Conservation (phyloP, 2,797 vertebrate species). For the Mallotus villosus region DNA sequence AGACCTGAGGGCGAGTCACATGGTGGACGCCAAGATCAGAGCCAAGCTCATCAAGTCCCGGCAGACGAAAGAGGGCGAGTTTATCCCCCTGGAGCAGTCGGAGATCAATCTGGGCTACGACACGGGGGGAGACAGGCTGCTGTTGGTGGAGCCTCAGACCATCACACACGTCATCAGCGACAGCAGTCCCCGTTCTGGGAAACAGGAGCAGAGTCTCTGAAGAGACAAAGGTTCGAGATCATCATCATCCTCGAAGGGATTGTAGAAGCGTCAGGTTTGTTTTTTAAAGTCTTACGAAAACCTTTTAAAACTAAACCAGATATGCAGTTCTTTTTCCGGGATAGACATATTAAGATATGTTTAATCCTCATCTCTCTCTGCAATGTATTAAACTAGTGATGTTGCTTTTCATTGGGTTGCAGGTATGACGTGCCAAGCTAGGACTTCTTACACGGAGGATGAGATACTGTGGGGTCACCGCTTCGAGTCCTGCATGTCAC, state of each 20-base stretch:
- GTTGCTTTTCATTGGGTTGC: slow-evolving; percentile 17
- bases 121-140: slow-evolving; percentile 77
- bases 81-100: slow-evolving; percentile 83
- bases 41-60: slow-evolving; percentile 84
- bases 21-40: slow-evolving; percentile 84
- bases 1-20: slow-evolving; percentile 82
- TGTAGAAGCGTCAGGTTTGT: slow-evolving; percentile 80
- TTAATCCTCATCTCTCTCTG: not conserved
- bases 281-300: not conserved
- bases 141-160: slow-evolving; percentile 84
- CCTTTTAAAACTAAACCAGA: too few relatives aligned
- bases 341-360: too few relatives aligned
- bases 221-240: slow-evolving; percentile 78
- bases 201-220: slow-evolving; percentile 66
- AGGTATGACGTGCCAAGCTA: slow-evolving; percentile 87
- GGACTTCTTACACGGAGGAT: slow-evolving; percentile 79
- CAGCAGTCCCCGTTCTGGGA: slow-evolving; percentile 84
- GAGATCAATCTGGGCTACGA: slow-evolving; percentile 85
- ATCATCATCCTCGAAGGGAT: slow-evolving; percentile 84
- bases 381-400: not conserved
- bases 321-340: too few relatives aligned
- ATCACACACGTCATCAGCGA: slow-evolving; percentile 78
- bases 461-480: slow-evolving; percentile 84
- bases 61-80: slow-evolving; percentile 82
- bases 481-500: slow-evolving; percentile 82